Base-by-base conservation (phyloP, 2,888 invertebrate genomes). In the Pristionchus japonicus region DNA sequence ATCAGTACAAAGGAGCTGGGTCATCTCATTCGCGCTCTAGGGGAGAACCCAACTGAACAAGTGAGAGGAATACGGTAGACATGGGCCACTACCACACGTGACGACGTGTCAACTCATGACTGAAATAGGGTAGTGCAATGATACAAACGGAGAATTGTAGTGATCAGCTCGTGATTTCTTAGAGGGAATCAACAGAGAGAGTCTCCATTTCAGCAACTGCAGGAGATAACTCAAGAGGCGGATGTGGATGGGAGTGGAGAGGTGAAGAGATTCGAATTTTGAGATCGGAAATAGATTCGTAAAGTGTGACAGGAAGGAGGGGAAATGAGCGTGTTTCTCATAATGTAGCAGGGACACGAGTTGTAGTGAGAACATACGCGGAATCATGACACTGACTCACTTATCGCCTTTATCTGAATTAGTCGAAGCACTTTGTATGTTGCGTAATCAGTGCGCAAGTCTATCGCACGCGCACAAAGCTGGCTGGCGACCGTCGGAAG, bases 191-290 rank as follows among this genome's bases (percentile, higher is more conserved):
- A 31, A 57, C 34, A 61, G 57, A 3, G 15, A 27, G 34, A 4
- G 3, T n/a, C 34, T 52, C 17, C 9, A 27, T 64, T 85, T 85
- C 61, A 85, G 85, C 85, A 85, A 85, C 64, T 85, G 43, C 85
- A 64, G 9, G 85, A 85, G 85, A 85, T 85, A n/a, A 85, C 47
- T 0, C 61, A 85, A 64, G 85, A 85, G 20, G 85, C 64, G 2
- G 85, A 85, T 64, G 37, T 85, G 47, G 85, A 85, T 85, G 85
- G 85, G 27, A 85, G 64, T 85, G 85, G 85, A 85, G 85, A 85
- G 85, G 85, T 85, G n/a, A n/a, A n/a, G 74, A 61, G 9, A 4
- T 27, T 9, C 27, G 40, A 40, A 40, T 9, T 9, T 43, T 74
- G 40, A 74, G 23, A 40, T 74, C 23, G 17, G 37, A 74, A 74